Evolutionary conservation across 2,797 vertebrate species (phyloP).

Genomic region (Phalloptychus januarius): DNA sequence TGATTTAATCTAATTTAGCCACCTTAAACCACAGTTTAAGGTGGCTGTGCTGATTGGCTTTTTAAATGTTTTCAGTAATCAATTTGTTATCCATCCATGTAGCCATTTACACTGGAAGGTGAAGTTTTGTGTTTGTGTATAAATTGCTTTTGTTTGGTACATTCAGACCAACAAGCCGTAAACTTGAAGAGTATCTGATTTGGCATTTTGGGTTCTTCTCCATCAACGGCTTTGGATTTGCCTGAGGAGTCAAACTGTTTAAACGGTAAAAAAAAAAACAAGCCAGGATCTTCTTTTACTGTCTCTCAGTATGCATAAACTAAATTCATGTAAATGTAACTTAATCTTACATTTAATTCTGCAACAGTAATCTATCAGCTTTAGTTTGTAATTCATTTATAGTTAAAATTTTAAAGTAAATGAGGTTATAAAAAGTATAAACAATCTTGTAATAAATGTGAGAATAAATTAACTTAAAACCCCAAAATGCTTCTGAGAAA

Average conservation of each 20-base stretch:
- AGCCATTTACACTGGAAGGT: too few species aligned
- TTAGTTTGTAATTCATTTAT: neutral
- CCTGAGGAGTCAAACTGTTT: constrained; percentile 40
- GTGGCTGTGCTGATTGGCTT: neutral
- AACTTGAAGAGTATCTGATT: constrained; percentile 30
- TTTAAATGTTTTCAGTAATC: too few species aligned
- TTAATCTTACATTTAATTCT: neutral
- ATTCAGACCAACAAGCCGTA: too few species aligned
- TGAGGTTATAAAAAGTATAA: neutral
- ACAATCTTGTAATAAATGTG: neutral
- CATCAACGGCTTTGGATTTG: constrained; percentile 33
- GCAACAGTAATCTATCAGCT: neutral
- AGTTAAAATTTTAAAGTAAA: neutral
- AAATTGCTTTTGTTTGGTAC: too few species aligned
- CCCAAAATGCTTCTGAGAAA: neutral
- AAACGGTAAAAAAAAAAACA: constrained; percentile 44
- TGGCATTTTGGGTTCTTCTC: constrained; percentile 45
- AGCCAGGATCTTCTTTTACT: constrained; percentile 17
- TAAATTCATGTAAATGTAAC: neutral
- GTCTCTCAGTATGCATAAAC: neutral
- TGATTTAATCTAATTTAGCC: neutral
- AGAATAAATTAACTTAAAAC: neutral
- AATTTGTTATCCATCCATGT: too few species aligned
- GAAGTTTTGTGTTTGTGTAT: too few species aligned
- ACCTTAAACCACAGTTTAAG: too few species aligned